Conservation (phyloP, 1,140 invertebrate species). For the Ostrea denselamellosa region DNA sequence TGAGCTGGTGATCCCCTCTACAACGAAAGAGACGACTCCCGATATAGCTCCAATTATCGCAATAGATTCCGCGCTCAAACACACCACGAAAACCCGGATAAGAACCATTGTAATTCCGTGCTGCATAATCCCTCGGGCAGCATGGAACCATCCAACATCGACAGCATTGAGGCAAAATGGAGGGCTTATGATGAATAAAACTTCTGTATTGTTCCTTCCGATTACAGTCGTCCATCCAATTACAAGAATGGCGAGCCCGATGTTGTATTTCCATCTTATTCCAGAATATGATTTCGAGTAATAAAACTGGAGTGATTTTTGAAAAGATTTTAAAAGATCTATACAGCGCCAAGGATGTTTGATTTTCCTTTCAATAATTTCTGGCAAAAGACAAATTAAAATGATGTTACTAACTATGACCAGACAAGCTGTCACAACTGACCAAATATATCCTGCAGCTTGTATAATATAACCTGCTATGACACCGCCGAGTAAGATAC, state of each 20-base stretch:
- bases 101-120: conserved; percentile 8
- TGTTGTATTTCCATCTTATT: neutral
- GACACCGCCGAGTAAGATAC: neutral
- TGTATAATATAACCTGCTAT: neutral
- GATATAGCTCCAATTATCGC: neutral
- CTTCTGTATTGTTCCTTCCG: neutral
- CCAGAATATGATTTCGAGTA: neutral
- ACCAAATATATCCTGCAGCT: neutral
- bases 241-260: neutral
- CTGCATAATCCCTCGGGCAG: neutral
- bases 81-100: neutral
- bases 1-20: neutral
- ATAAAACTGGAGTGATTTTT: neutral
- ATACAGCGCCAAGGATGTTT: neutral
- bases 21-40: neutral
- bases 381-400: neutral
- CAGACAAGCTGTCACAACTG: neutral
- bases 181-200: neutral
- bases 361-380: neutral
- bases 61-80: neutral
- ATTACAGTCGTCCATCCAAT: neutral
- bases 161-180: neutral
- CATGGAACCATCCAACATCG: neutral
- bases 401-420: neutral
- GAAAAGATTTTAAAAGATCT: neutral